phyloP scores from a whole-genome alignment of 35 echinoderm and acorn worm species.

The Lytechinus variegatus region DNA sequence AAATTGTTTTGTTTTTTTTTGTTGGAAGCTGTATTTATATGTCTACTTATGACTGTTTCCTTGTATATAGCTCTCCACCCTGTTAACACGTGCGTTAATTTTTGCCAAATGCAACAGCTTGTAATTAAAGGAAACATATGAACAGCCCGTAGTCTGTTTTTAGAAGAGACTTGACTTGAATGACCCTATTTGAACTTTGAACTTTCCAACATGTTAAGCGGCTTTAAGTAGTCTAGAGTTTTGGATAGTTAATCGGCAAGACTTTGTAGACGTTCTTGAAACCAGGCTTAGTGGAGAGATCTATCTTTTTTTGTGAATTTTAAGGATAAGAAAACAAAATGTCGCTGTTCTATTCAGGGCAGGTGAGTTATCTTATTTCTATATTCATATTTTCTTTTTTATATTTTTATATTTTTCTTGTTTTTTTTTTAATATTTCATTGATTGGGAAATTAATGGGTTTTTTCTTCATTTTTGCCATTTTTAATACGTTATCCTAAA shows the following conservation, averaged over 20 bases:
- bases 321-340: constrained; percentile 25
- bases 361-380: constrained; percentile 23
- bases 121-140: not conserved
- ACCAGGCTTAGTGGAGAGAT: constrained; percentile 15
- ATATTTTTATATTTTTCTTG: not conserved
- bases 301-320: not conserved
- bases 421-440: too few relatives aligned
- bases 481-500: too few relatives aligned
- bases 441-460: too few relatives aligned
- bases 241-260: constrained; percentile 33
- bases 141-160: not conserved
- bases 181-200: constrained; percentile 13
- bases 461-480: too few relatives aligned
- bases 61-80: not conserved
- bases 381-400: not conserved
- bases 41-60: not conserved
- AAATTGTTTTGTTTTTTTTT: not conserved
- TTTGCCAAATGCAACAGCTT: not conserved
- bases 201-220: not conserved
- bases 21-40: not conserved
- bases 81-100: not conserved
- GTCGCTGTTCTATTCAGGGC: constrained; percentile 46
- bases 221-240: constrained; percentile 14
- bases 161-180: not conserved
- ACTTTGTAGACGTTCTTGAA: constrained; percentile 36